phyloP scores from a whole-genome alignment of 1,140 invertebrate genomes.

The Mya arenaria region DNA sequence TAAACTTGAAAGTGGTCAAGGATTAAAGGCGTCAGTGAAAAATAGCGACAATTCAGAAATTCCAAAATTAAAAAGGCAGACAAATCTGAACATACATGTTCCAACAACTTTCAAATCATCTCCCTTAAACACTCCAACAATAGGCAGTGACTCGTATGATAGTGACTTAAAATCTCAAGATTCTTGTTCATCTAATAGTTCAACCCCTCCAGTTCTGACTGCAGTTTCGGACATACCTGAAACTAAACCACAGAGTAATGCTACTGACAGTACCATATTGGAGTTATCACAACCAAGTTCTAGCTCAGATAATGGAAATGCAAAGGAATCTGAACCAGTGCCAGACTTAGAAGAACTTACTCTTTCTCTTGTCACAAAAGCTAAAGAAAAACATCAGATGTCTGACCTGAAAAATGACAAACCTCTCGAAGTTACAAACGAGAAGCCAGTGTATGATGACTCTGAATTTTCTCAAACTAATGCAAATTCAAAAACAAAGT shows the following conservation, averaged over 20 bases:
- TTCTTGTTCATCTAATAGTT: constrained; percentile 40
- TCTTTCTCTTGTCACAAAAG: neutral
- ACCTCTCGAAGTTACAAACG: too few relatives aligned
- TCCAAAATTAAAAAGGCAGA: constrained; percentile 46
- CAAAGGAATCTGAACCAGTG: neutral
- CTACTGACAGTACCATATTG: neutral
- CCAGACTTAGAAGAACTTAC: neutral
- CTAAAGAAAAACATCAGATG: too few relatives aligned
- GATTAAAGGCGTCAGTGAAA: too few relatives aligned
- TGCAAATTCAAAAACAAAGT: constrained; percentile 7
- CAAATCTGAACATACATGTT: neutral
- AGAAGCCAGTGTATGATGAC: constrained; percentile 19
- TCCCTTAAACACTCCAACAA: neutral
- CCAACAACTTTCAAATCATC: neutral
- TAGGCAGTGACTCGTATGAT: constrained; percentile 21
- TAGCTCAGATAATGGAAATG: too few relatives aligned
- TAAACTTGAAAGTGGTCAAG: too few relatives aligned
- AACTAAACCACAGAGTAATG: neutral
- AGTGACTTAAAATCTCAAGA: constrained; percentile 30
- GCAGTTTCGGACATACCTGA: constrained; percentile 23
- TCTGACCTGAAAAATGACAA: too few relatives aligned
- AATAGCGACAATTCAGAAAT: constrained; percentile 49
- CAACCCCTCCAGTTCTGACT: constrained; percentile 39
- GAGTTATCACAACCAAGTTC: neutral
- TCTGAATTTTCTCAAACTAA: neutral